phyloP scores from a whole-genome alignment of 2,888 invertebrate species.

The Biston stratarius region DNA sequence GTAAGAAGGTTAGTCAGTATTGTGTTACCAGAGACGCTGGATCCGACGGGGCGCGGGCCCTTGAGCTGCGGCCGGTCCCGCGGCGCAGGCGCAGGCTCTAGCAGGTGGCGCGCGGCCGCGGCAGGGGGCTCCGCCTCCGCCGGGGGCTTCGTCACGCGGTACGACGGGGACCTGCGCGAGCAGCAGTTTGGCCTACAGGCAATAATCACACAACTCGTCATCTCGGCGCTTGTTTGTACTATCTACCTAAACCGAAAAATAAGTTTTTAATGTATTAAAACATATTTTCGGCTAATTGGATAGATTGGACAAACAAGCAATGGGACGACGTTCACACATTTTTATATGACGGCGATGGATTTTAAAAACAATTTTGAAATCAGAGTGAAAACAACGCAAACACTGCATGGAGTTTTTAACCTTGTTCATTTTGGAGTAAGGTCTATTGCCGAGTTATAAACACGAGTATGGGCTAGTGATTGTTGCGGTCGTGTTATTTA shows the following conservation, averaged over 20 bases:
- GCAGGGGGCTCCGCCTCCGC: slow-evolving; percentile 68
- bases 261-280: too few relatives aligned
- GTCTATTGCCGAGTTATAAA: too few relatives aligned
- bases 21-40: slow-evolving; percentile 86
- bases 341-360: not conserved
- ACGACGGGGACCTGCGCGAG: slow-evolving; percentile 87
- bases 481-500: too few relatives aligned
- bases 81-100: slow-evolving; percentile 68
- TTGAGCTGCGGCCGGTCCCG: slow-evolving; percentile 78
- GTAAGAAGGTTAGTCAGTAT: too few relatives aligned
- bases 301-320: too few relatives aligned
- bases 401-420: not conserved
- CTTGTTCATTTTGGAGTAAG: too few relatives aligned
- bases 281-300: too few relatives aligned
- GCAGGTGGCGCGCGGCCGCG: slow-evolving; percentile 61
- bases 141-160: slow-evolving; percentile 86
- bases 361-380: not conserved
- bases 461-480: too few relatives aligned
- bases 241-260: too few relatives aligned
- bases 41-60: slow-evolving; percentile 85
- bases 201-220: slow-evolving; percentile 11
- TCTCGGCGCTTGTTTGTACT: too few relatives aligned
- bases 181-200: slow-evolving; percentile 73
- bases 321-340: too few relatives aligned
- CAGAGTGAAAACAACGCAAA: slow-evolving; percentile 9